phyloP scores from a whole-genome alignment of 2,888 invertebrate genomes.

The Chrysolina haemoptera region DNA sequence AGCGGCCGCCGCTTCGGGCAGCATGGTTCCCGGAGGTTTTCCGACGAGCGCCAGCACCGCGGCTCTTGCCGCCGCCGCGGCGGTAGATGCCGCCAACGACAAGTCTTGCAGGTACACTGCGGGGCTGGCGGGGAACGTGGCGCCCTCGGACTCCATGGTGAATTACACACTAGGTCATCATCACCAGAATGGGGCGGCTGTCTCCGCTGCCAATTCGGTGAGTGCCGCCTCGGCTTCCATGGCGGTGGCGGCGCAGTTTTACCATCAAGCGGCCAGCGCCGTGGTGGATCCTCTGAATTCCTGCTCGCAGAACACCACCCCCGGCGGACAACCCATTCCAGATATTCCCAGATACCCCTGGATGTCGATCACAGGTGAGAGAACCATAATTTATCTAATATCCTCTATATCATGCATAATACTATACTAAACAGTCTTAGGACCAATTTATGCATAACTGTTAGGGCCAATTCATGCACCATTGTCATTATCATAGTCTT shows the following conservation, averaged over 20 bases:
- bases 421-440: background rate
- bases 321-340: slow-evolving; percentile 88
- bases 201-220: slow-evolving; percentile 76
- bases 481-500: too few species aligned
- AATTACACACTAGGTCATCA: slow-evolving; percentile 86
- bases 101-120: slow-evolving; percentile 87
- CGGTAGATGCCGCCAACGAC: slow-evolving; percentile 80
- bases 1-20: slow-evolving; percentile 79
- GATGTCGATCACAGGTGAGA: slow-evolving; percentile 96
- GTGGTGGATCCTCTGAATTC: slow-evolving; percentile 87
- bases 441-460: too few species aligned
- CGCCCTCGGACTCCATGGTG: slow-evolving; percentile 84
- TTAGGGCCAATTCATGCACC: too few species aligned
- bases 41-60: slow-evolving; percentile 72
- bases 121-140: slow-evolving; percentile 74
- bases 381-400: background rate
- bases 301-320: slow-evolving; percentile 79
- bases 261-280: slow-evolving; percentile 87
- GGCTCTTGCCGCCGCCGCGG: slow-evolving; percentile 77
- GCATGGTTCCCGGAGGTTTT: slow-evolving; percentile 76
- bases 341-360: slow-evolving; percentile 95
- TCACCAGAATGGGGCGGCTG: slow-evolving; percentile 76
- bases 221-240: slow-evolving; percentile 81
- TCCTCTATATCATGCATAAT: background rate
- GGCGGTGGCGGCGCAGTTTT: slow-evolving; percentile 84